These are phyloP conservation scores for Eleutherodactylus coqui DNA, from an alignment of 2,797 vertebrate genomes.

Conservation along the genomic window DNA sequence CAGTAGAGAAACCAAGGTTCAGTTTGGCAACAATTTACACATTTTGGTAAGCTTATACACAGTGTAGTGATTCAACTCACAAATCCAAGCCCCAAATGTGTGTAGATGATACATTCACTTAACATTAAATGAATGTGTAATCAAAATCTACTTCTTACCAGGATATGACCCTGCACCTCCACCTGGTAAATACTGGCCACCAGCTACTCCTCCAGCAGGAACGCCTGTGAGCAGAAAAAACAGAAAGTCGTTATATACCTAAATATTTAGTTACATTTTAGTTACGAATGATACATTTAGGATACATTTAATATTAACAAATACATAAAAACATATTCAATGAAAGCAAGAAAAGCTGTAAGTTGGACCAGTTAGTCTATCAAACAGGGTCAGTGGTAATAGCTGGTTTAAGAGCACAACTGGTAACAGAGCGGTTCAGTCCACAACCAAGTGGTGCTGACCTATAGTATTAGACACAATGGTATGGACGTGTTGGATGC, in stretches of 20 bases:
- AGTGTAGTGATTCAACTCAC: neutral
- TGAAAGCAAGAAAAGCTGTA: neutral
- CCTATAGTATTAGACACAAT: neutral
- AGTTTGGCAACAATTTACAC: neutral
- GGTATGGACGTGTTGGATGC: too few relatives aligned
- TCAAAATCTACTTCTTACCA: conserved; percentile 21
- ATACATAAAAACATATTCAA: neutral
- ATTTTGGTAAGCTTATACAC: neutral
- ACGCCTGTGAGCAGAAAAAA: conserved; percentile 36
- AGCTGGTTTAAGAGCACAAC: neutral
- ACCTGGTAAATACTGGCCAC: conserved; percentile 52
- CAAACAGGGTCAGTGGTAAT: neutral
- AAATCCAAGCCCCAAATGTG: neutral
- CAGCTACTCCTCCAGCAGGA: conserved; percentile 50
- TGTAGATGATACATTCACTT: neutral
- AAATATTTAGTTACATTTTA: neutral
- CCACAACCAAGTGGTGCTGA: neutral
- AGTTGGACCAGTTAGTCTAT: neutral
- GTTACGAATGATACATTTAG: neutral
- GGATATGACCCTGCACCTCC: conserved; percentile 55
- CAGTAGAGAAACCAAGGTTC: too few relatives aligned
- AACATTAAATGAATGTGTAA: neutral
- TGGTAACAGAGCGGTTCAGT: neutral
- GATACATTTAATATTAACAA: neutral
- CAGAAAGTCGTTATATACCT: neutral